Conservation (phyloP, 2,113 vertebrate genomes). For the Brevimyrus niger region DNA sequence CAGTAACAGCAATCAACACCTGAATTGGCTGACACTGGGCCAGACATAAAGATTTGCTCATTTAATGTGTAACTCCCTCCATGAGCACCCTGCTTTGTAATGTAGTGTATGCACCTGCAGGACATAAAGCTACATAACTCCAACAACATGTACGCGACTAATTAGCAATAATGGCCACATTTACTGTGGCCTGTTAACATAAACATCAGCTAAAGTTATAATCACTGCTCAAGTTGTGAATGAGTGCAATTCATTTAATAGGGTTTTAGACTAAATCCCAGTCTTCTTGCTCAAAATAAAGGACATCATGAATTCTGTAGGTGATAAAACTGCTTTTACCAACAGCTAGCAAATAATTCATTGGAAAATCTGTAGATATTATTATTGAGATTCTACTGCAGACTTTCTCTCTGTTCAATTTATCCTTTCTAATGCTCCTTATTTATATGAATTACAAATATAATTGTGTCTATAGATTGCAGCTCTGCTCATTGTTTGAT, state of each 20-base stretch:
- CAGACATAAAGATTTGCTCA: neutral
- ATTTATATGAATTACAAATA: neutral
- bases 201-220: neutral
- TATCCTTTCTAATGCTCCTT: neutral
- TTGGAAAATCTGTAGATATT: slow-evolving; percentile 4
- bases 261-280: neutral
- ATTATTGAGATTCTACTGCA: neutral
- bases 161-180: neutral
- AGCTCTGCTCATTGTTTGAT: neutral
- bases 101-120: neutral
- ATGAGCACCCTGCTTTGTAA: neutral
- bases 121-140: neutral
- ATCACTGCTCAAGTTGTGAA: neutral
- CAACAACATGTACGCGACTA: neutral
- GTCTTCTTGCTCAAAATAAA: neutral
- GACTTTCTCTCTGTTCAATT: neutral
- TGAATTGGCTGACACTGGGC: neutral
- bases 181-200: neutral
- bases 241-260: neutral
- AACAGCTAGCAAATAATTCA: neutral
- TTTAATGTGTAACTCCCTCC: neutral
- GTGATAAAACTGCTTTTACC: neutral
- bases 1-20: neutral
- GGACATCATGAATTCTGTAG: neutral
- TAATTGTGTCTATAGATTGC: neutral